Evolutionary conservation across 2,113 vertebrate species (phyloP).

Genomic region (Tympanuchus pallidicinctus): DNA sequence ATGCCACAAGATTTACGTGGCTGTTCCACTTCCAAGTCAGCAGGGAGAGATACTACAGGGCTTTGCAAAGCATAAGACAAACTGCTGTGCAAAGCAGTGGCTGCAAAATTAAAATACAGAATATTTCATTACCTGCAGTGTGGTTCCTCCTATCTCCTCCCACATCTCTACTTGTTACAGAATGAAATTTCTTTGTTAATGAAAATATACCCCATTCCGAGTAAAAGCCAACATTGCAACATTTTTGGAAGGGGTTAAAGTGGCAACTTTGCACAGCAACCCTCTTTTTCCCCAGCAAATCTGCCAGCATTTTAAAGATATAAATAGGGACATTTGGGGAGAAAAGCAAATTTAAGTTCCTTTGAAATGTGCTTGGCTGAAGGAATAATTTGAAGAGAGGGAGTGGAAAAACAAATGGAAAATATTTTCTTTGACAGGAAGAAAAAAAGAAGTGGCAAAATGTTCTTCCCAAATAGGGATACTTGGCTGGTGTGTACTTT

Average conservation of each 20-base stretch:
- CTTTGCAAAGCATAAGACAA: neutral
- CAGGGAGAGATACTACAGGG: neutral
- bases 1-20: neutral
- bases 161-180: neutral
- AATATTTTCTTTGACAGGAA: slow-evolving; percentile 55
- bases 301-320: slow-evolving; percentile 32
- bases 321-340: slow-evolving; percentile 25
- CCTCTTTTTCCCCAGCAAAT: neutral
- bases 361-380: slow-evolving; percentile 65
- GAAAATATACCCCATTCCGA: neutral
- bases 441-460: neutral
- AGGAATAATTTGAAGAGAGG: slow-evolving; percentile 59
- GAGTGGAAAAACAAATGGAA: slow-evolving; percentile 68
- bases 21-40: neutral
- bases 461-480: slow-evolving; percentile 27
- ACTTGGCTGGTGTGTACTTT: slow-evolving; percentile 44
- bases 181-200: neutral
- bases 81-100: neutral
- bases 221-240: neutral
- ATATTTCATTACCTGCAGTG: neutral
- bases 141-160: neutral
- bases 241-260: neutral
- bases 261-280: neutral
- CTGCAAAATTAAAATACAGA: slow-evolving; percentile 14
- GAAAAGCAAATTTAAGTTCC: slow-evolving; percentile 40